Base-by-base conservation (phyloP, 2,797 vertebrate species). In the Crocodylus rhombifer region DNA sequence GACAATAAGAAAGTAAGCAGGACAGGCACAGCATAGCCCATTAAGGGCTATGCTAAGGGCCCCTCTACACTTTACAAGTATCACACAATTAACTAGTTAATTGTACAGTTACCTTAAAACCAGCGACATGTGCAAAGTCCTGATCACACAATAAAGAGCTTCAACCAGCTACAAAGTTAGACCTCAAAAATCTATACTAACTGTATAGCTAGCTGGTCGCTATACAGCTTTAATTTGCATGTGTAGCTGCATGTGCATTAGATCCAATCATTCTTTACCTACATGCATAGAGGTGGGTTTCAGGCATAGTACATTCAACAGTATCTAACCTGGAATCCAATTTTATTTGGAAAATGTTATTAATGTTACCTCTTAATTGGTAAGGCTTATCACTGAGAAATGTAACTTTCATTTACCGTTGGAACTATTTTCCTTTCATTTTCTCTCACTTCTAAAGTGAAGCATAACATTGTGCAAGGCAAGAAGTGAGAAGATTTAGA, bases 1-100 rank as follows among this genome's bases (percentile, higher is more conserved):
- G 42, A 42, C 42, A 42, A 71, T 77, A 33, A 62, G 73, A 79
- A 84, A 76, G 80, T 90, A 92, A 94, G 82, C 75, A 83, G 65
- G 69, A 90, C 94, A 90, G 0, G 0, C 6, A 1, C 82, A 57
- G 75, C 87, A 91, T 94, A 0, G 23, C 67, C 90, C 87, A 88
- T 28, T 10, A 64, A 26, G 55, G 18, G 42, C 71, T 42, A 87
- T 87, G 71, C 3, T 78, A 61, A 87, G 88, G 84, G 87, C 60
- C 42, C 7, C 42, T 42, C 42, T 42, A 42, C 42, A 42, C 42
- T 8, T 42, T 42, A 42, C 42, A 42, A 42, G 42, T 42, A 42
- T 42, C 42, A 42, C 42, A 42, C 42, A 42, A 42, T 42, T 42
- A 42, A 42, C 42, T 42, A 42, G 42, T 42, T 42, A 42, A 42